Conservation (phyloP, 1,140 invertebrate species). For the Polypedilum pembai region DNA sequence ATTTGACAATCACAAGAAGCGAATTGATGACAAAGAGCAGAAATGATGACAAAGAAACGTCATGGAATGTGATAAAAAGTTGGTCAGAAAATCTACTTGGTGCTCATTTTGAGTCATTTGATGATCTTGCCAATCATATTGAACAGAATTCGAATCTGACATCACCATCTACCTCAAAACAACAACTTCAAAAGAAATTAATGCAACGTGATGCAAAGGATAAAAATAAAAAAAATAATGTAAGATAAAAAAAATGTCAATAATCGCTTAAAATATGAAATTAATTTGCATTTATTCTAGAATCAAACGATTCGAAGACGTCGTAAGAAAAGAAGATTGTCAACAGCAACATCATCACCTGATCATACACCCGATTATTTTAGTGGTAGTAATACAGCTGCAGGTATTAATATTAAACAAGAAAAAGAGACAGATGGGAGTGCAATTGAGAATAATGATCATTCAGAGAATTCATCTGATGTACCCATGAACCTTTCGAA, state of each 20-base stretch:
- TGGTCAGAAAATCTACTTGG: constrained; percentile 41
- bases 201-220: constrained; percentile 38
- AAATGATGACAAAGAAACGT: constrained; percentile 31
- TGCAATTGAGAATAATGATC: constrained; percentile 22
- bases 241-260: background rate
- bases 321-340: constrained; percentile 7
- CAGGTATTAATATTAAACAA: background rate
- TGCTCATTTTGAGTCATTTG: constrained; percentile 36
- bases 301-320: background rate
- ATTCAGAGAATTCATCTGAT: constrained; percentile 21
- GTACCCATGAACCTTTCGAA: background rate
- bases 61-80: constrained; percentile 38
- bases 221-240: constrained; percentile 34
- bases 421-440: constrained; percentile 21
- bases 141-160: constrained; percentile 33
- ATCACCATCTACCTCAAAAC: constrained; percentile 23
- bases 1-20: constrained; percentile 43
- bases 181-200: constrained; percentile 29
- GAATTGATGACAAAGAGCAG: constrained; percentile 20
- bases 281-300: background rate
- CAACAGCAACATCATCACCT: background rate
- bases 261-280: background rate
- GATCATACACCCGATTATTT: background rate
- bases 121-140: constrained; percentile 39
- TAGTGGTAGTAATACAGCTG: too few species aligned